These are phyloP conservation scores for Sebastes hubbsi DNA, from an alignment of 2,797 vertebrate species.

Conservation along the genomic window DNA sequence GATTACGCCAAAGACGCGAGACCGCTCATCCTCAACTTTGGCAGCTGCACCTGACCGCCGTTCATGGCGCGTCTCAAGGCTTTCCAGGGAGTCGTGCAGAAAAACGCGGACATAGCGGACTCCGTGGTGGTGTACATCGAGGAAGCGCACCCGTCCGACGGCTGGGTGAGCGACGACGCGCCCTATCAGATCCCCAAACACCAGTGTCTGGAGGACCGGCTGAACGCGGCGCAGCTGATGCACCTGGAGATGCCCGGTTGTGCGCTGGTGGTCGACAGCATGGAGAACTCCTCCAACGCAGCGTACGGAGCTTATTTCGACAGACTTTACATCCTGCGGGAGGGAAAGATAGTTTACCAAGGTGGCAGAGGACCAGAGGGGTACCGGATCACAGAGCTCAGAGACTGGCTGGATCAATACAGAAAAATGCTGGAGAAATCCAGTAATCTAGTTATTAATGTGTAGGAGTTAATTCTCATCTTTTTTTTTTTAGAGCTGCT, in stretches of 20 bases:
- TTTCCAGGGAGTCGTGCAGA: constrained; percentile 90
- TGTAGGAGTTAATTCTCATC: constrained; percentile 73
- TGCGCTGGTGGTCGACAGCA: constrained; percentile 91
- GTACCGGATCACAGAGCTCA: constrained; percentile 94
- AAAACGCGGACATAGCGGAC: constrained; percentile 91
- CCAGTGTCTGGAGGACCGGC: constrained; percentile 92
- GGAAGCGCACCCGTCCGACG: constrained; percentile 97
- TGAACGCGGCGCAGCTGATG: constrained; percentile 91
- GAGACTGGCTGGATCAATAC: constrained; percentile 91
- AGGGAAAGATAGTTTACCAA: constrained; percentile 92
- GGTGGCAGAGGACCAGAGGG: constrained; percentile 94
- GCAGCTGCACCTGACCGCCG: constrained; percentile 99
- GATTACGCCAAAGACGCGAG: constrained; percentile 89
- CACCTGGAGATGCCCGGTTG: constrained; percentile 89
- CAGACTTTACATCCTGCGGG: constrained; percentile 93
- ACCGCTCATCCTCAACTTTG: constrained; percentile 96
- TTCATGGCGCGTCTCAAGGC: constrained; percentile 97
- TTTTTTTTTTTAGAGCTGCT: constrained; percentile 58
- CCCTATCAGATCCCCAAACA: constrained; percentile 93
- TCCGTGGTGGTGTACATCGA: constrained; percentile 96
- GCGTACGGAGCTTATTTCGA: constrained; percentile 98
- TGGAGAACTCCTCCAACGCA: constrained; percentile 94
- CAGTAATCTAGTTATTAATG: constrained; percentile 79
- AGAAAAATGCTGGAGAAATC: constrained; percentile 74
- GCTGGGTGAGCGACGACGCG: constrained; percentile 96